Conservation (phyloP, 2,888 invertebrate species). For the Drosophila buzzatii region DNA sequence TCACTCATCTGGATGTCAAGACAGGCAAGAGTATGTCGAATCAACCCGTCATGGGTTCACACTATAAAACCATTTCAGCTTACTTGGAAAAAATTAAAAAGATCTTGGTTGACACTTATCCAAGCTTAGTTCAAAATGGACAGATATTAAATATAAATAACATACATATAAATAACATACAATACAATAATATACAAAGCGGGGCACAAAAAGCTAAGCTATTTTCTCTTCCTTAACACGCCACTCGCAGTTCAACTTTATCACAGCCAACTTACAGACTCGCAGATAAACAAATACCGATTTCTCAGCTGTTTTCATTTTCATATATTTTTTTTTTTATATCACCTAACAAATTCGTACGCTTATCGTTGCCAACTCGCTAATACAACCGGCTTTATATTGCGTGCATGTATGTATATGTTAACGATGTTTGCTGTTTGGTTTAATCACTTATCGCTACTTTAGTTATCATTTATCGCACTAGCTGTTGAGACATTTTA, state of each 20-base stretch:
- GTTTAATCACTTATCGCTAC: conserved; percentile 29
- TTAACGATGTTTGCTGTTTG: background rate
- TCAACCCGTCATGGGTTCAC: background rate
- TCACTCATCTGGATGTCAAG: no score
- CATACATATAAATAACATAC: background rate
- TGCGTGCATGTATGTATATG: conserved; percentile 3
- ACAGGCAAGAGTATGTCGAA: no score
- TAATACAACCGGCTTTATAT: conserved; percentile 6
- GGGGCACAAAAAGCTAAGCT: background rate
- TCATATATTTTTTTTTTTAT: conserved; percentile 6
- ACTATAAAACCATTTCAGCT: background rate
- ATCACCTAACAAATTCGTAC: conserved; percentile 33
- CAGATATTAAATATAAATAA: background rate
- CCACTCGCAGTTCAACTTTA: background rate
- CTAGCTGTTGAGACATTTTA: conserved; percentile 12
- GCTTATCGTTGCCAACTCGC: conserved; percentile 46
- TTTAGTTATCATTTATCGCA: conserved; percentile 50
- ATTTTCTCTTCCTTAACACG: background rate
- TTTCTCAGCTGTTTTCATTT: conserved; percentile 51
- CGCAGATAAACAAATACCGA: conserved; percentile 31
- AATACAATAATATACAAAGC: background rate
- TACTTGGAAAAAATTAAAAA: no score
- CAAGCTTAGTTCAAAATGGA: background rate
- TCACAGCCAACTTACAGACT: conserved; percentile 14
- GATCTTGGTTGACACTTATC: background rate